These are phyloP conservation scores for Polyommatus icarus DNA, from an alignment of 2,888 invertebrate genomes.

Conservation along the genomic window DNA sequence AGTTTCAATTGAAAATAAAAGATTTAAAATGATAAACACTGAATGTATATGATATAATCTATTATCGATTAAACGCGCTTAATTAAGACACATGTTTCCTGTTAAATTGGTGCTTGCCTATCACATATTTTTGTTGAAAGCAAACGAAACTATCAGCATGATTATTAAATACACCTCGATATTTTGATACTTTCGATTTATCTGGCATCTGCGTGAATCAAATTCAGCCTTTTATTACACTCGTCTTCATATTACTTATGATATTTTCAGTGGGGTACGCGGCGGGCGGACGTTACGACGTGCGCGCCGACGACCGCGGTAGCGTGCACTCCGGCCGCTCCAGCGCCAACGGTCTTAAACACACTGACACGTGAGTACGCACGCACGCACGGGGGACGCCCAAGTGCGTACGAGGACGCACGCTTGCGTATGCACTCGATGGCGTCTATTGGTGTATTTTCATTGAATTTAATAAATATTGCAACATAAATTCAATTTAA, in stretches of 20 bases:
- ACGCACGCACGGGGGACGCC: neutral
- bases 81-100: too few relatives aligned
- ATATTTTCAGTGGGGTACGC: constrained; percentile 49
- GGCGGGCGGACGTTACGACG: constrained; percentile 49
- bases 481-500: neutral
- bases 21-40: too few relatives aligned
- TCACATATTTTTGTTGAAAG: too few relatives aligned
- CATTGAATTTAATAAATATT: neutral
- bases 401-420: neutral
- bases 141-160: too few relatives aligned
- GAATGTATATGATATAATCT: too few relatives aligned
- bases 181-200: too few relatives aligned
- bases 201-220: too few relatives aligned
- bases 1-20: too few relatives aligned
- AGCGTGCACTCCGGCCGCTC: constrained; percentile 92
- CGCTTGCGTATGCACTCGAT: neutral
- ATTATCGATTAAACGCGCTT: too few relatives aligned
- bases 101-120: too few relatives aligned
- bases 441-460: neutral
- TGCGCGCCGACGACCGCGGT: constrained; percentile 82
- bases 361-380: constrained; percentile 76
- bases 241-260: neutral
- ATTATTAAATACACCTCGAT: too few relatives aligned
- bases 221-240: too few relatives aligned
- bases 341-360: constrained; percentile 85